Percentiles rank a stretch among this genome's conserved stretches.
phyloP scores from a whole-genome alignment of 2,113 vertebrate species.

The Eulacestoma nigropectus region DNA sequence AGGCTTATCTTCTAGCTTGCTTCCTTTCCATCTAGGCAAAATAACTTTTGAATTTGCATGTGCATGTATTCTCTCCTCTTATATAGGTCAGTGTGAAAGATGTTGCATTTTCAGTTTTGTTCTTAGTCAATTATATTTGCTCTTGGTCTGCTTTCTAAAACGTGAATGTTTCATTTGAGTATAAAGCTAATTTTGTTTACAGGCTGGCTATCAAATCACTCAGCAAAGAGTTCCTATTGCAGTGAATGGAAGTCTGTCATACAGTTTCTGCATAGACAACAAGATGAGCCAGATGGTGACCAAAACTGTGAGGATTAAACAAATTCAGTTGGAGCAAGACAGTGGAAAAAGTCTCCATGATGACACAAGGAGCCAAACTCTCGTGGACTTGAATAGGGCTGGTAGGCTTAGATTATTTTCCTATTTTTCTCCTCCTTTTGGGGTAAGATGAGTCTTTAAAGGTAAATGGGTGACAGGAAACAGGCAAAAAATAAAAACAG shows the following conservation, averaged over 20 bases:
- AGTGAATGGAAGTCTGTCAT: constrained; percentile 80
- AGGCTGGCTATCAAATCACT: constrained; percentile 98
- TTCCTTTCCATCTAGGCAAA: neutral
- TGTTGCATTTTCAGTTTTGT: neutral
- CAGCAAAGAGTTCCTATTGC: constrained; percentile 92
- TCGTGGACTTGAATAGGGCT: constrained; percentile 93
- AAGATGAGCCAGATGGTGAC: constrained; percentile 74
- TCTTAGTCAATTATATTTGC: neutral
- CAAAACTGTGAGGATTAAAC: constrained; percentile 83
- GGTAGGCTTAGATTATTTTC: constrained; percentile 71
- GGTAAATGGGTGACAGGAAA: neutral
- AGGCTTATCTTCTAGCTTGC: neutral
- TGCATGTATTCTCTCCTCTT: neutral
- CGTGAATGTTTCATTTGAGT: neutral
- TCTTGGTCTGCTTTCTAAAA: neutral
- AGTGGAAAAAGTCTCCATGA: constrained; percentile 97
- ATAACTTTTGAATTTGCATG: neutral
- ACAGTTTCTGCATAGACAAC: constrained; percentile 71
- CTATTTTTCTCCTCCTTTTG: neutral
- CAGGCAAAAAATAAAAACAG: neutral
- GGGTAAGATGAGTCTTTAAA: neutral
- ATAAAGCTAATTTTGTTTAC: constrained; percentile 18
- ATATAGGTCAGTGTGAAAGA: neutral
- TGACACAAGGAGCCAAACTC: constrained; percentile 80
- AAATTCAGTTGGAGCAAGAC: constrained; percentile 98